Conservation (phyloP, 1,140 invertebrate species). For the Ostrea denselamellosa region DNA sequence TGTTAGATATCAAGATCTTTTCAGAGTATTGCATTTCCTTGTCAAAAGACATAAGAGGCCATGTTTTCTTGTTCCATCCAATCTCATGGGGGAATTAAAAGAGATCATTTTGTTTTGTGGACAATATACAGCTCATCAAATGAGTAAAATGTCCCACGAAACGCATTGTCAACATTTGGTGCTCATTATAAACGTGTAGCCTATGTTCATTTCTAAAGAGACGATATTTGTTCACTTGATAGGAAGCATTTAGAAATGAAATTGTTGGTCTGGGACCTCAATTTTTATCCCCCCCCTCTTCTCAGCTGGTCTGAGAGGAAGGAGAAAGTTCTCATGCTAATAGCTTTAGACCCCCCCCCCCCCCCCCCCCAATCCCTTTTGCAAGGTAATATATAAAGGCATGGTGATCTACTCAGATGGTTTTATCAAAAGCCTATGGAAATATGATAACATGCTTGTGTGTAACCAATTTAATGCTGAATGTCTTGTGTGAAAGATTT, state of each 20-base stretch:
- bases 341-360: neutral
- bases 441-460: neutral
- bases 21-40: neutral
- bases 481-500: too few species aligned
- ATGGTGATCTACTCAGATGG: neutral
- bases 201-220: neutral
- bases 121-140: neutral
- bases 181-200: neutral
- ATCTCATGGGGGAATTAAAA: slow-evolving; percentile 7
- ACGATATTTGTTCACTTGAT: neutral
- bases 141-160: neutral
- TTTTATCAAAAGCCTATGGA: neutral
- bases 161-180: neutral
- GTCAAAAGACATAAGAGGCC: neutral
- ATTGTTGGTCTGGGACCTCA: neutral
- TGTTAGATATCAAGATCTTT: neutral
- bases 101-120: neutral
- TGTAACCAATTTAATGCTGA: too few species aligned
- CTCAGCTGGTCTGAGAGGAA: slow-evolving; percentile 14
- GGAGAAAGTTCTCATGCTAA: neutral
- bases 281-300: neutral
- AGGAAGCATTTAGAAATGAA: neutral
- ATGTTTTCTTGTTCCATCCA: neutral
- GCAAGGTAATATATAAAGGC: neutral
- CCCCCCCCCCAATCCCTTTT: neutral